Base-by-base conservation (phyloP, 2,888 invertebrate genomes). In the Drosophila eohydei region DNA sequence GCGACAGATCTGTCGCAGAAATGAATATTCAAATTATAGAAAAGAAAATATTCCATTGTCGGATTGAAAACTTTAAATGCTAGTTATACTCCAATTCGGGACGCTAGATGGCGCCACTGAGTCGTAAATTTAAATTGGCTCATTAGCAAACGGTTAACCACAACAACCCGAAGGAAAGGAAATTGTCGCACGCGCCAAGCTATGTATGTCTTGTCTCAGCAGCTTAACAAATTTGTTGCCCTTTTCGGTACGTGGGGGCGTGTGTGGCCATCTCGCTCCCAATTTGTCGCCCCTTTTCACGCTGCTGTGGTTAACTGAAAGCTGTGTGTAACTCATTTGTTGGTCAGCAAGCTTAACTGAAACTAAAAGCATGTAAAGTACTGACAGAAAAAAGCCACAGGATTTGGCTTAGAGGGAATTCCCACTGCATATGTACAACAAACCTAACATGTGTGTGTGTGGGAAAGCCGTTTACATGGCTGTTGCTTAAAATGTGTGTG, bases 61-160 rank as follows among this genome's bases (percentile, higher is more conserved):
- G 21, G 40, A 36, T 12, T n/a, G n/a, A 44, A 44, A 41, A 9
- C 46, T 68, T 75, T 60, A 54, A 30, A 21, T 21, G 6, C 38
- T 12, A 14, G 32, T 32, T 9, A 11, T 3, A 38, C 16, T 5
- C 44, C 32, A 11, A n/a, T 36, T 43, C 26, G 14, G 32, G 7
- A 21, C 28, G 52, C 26, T 74, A 56, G 61, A 59, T 61, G 52
- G 48, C 64, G 58, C 59, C 65, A 74, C 54, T 51, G 38, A 66
- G 61, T 44, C 78, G 75, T 88, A 85, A 80, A 84, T 84, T 83
- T 88, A 84, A 84, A 84, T 84, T 88, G 84, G 86, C 86, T 84
- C 88, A 88, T 84, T 84, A 88, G 88, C 86, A 85, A 74, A 57
- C 62, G 88, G 84, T 80, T 84, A 84, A 83, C 84, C 84, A 71